These are phyloP conservation scores for Alethe diademata DNA, from an alignment of 2,113 vertebrate genomes.

Conservation along the genomic window DNA sequence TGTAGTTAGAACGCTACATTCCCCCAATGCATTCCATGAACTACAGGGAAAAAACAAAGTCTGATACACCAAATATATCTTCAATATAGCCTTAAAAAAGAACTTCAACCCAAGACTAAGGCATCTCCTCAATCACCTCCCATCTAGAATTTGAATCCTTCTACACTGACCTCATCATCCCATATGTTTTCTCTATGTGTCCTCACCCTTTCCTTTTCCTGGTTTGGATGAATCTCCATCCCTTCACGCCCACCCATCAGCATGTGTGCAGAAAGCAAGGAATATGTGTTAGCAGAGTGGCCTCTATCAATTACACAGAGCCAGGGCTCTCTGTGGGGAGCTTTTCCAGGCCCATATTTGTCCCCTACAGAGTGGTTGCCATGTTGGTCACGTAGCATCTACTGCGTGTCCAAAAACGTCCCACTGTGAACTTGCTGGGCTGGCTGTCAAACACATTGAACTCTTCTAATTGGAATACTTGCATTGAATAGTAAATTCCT, in stretches of 20 bases:
- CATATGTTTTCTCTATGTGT: no score
- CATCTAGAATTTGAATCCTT: no score
- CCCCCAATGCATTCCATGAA: no score
- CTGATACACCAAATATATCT: no score
- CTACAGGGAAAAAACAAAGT: no score
- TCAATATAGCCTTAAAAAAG: no score
- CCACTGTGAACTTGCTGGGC: neutral
- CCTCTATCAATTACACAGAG: neutral
- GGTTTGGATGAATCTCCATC: neutral
- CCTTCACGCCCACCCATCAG: neutral
- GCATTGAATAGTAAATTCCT: neutral
- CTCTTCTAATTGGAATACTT: neutral
- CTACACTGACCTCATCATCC: no score
- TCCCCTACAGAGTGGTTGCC: neutral
- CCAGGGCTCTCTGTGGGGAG: neutral
- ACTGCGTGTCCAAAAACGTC: neutral
- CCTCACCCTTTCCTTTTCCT: no score
- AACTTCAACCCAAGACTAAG: no score
- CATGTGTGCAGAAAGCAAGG: neutral
- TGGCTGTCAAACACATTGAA: neutral
- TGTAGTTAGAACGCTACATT: no score
- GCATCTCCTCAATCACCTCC: no score
- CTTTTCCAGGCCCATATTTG: neutral
- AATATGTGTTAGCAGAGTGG: neutral
- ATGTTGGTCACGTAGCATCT: neutral